A percentile compares a stretch with the other conserved stretches of the same genome.
Conservation (phyloP, 2,113 vertebrate species). For the Phoenicopterus ruber region DNA sequence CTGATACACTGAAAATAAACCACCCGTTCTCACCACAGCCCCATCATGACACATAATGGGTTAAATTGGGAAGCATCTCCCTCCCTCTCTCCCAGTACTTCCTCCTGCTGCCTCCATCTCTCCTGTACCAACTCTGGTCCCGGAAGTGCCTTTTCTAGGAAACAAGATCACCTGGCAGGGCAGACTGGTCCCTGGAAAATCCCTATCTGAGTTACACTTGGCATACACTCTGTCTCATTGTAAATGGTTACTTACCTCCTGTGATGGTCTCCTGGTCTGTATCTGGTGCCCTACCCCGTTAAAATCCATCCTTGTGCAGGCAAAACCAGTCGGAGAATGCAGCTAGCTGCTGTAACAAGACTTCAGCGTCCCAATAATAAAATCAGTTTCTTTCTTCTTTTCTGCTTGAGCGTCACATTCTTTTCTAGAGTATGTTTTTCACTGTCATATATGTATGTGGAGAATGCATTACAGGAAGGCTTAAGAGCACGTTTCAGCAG, state of each 20-base stretch:
- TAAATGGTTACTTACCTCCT: slow-evolving; percentile 34
- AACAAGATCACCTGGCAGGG: slow-evolving; percentile 49
- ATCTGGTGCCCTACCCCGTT: slow-evolving; percentile 10
- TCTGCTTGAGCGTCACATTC: slow-evolving; percentile 43
- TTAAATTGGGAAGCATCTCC: slow-evolving; percentile 21
- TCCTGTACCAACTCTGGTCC: slow-evolving; percentile 28
- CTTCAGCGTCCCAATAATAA: slow-evolving; percentile 67
- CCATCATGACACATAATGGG: not conserved
- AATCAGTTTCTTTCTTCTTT: slow-evolving; percentile 48
- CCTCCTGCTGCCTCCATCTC: not conserved
- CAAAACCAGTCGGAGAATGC: slow-evolving; percentile 53
- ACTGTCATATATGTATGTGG: not conserved
- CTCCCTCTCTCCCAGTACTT: not conserved
- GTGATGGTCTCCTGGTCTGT: slow-evolving; percentile 19
- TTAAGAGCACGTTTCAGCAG: not conserved
- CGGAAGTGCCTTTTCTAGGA: slow-evolving; percentile 70
- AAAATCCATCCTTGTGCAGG: slow-evolving; percentile 54
- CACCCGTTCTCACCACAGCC: not conserved
- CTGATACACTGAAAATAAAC: slow-evolving; percentile 46
- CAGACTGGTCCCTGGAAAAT: slow-evolving; percentile 42
- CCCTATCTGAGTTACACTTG: slow-evolving; percentile 3
- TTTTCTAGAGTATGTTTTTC: not conserved
- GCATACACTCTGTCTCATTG: slow-evolving; percentile 22
- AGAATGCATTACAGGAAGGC: not conserved
- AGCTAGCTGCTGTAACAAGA: slow-evolving; percentile 45